These are phyloP conservation scores for Pelagia noctiluca DNA, from an alignment of 30 jellyfish, hydroid and myxozoan species.

Conservation along the genomic window DNA sequence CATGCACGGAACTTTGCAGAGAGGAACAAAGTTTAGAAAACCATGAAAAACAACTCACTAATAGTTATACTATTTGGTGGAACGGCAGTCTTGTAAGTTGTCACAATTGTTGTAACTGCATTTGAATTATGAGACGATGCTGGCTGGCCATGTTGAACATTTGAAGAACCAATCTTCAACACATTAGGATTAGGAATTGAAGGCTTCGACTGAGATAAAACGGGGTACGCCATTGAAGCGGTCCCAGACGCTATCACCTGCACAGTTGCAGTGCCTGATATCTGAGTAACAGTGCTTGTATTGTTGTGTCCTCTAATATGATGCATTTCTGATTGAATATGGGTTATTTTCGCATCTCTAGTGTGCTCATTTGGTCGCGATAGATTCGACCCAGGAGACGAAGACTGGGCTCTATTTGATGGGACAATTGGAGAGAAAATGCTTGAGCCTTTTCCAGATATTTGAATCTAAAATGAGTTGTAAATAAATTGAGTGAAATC, in stretches of 20 bases:
- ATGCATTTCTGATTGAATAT: constrained; percentile 68
- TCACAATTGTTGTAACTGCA: constrained; percentile 9
- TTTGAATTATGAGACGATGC: constrained; percentile 15
- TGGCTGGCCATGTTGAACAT: constrained; percentile 62
- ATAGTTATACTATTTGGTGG: constrained; percentile 63
- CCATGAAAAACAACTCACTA: constrained; percentile 55
- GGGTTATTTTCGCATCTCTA: constrained; percentile 47
- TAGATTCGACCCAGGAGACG: constrained; percentile 71
- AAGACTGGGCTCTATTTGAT: constrained; percentile 73
- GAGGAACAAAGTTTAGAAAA: too few relatives aligned
- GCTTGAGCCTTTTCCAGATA: constrained; percentile 69
- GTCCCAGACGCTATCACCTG: constrained; percentile 98
- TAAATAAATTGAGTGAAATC: too few relatives aligned
- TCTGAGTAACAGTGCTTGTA: constrained; percentile 53
- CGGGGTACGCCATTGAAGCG: constrained; percentile 69
- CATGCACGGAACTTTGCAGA: too few relatives aligned
- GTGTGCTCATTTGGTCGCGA: constrained; percentile 73
- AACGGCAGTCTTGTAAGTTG: constrained; percentile 61
- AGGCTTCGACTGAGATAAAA: constrained; percentile 41
- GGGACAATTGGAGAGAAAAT: constrained; percentile 75
- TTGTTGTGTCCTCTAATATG: constrained; percentile 37
- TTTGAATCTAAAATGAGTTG: constrained; percentile 69
- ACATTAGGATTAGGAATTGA: constrained; percentile 71
- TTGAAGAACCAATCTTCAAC: constrained; percentile 78
- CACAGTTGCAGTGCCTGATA: constrained; percentile 83